These are phyloP conservation scores for Ciconia nigra DNA, from an alignment of 2,797 vertebrate genomes.

Conservation along the genomic window DNA sequence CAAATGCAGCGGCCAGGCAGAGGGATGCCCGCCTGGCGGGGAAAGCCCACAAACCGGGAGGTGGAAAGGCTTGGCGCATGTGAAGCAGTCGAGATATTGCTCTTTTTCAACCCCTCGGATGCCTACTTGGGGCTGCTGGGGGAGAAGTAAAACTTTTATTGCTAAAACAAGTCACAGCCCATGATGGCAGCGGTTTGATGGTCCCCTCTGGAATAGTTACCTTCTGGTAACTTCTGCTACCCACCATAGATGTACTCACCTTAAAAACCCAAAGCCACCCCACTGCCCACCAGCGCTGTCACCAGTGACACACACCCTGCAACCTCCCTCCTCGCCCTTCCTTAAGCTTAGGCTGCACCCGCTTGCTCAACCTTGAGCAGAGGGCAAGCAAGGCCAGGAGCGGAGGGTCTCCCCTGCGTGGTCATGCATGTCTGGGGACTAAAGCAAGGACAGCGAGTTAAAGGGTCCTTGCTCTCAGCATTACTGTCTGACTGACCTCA, in stretches of 20 bases:
- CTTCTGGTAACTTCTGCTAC: background rate
- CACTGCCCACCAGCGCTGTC: background rate
- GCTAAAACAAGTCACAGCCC: background rate
- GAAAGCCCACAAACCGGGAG: background rate
- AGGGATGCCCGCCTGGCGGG: rapidly evolving
- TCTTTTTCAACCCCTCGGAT: background rate
- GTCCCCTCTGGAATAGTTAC: background rate
- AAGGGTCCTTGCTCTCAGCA: background rate
- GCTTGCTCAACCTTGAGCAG: rapidly evolving
- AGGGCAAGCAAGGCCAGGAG: background rate
- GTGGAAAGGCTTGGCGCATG: background rate
- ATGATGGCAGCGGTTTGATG: background rate
- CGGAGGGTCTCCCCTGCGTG: rapidly evolving
- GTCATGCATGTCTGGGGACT: background rate
- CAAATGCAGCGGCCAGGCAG: background rate
- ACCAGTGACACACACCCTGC: rapidly evolving
- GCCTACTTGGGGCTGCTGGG: background rate
- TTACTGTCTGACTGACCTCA: background rate
- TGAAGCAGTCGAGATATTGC: background rate
- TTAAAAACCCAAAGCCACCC: background rate
- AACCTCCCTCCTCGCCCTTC: background rate
- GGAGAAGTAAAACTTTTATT: background rate
- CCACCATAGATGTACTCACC: background rate
- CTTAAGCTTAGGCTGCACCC: background rate
- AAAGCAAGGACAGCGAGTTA: background rate